Percentiles rank a stretch among this genome's conserved stretches.
Evolutionary conservation across 2,113 vertebrate genomes (phyloP).

Genomic region (Eulemur rufifrons): DNA sequence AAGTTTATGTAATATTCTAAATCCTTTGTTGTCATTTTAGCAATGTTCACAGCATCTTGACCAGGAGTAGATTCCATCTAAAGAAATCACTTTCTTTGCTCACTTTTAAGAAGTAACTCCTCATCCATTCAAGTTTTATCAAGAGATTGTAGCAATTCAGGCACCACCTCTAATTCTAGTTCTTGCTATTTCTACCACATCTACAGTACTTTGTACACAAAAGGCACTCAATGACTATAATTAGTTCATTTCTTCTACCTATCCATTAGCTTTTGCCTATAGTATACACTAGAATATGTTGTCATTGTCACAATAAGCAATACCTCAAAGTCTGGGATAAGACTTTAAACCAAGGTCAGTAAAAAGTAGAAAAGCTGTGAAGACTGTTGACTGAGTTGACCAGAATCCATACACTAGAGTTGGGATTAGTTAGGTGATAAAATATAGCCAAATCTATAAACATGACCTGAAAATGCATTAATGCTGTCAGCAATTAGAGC

Average conservation of each 20-base stretch:
- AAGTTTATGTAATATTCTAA: background rate
- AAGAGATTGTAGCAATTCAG: background rate
- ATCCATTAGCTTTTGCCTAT: background rate
- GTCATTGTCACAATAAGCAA: background rate
- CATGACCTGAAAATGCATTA: background rate
- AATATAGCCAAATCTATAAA: conserved; percentile 5
- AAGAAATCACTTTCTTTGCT: background rate
- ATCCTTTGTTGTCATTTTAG: background rate
- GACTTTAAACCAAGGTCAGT: conserved; percentile 20
- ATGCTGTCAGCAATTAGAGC: background rate
- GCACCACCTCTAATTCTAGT: background rate
- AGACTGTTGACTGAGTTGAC: background rate
- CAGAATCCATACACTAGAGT: background rate
- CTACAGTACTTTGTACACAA: background rate
- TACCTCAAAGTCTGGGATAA: background rate
- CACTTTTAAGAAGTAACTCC: background rate
- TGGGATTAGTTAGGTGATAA: background rate
- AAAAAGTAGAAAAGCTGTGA: background rate
- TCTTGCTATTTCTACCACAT: background rate
- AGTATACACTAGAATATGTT: background rate
- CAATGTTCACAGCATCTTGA: background rate
- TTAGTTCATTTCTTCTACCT: conserved; percentile 26
- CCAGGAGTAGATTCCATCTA: background rate
- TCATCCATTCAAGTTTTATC: background rate
- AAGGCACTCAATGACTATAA: background rate